A percentile compares a stretch with the other conserved stretches of the same genome.
phyloP scores from a whole-genome alignment of 1,140 invertebrate genomes.

The Potamilus streckersoni region DNA sequence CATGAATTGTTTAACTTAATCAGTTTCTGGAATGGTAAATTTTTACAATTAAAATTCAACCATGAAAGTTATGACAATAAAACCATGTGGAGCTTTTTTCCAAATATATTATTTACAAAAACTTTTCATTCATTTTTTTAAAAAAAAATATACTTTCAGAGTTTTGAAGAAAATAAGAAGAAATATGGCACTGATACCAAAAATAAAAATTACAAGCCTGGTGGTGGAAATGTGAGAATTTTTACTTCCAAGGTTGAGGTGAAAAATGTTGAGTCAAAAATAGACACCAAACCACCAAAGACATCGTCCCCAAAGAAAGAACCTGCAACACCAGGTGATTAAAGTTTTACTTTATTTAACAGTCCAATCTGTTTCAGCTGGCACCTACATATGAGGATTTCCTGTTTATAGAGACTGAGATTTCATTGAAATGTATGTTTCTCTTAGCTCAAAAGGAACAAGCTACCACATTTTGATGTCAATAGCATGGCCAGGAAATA shows the following conservation, averaged over 20 bases:
- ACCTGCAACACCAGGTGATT: neutral
- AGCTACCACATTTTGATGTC: no score
- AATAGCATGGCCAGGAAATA: no score
- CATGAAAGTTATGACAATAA: no score
- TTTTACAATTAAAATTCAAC: no score
- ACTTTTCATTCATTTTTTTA: no score
- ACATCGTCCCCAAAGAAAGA: conserved; percentile 20
- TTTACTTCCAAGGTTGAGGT: conserved; percentile 43
- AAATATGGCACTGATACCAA: conserved; percentile 42
- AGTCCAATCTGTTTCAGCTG: neutral
- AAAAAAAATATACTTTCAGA: conserved; percentile 9
- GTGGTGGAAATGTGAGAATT: conserved; percentile 45
- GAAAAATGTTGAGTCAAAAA: conserved; percentile 28
- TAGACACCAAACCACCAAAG: conserved; percentile 30
- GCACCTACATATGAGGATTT: neutral
- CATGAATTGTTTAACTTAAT: no score
- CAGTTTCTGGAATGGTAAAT: no score
- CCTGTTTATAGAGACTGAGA: no score
- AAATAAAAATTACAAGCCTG: conserved; percentile 39
- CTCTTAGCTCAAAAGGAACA: neutral
- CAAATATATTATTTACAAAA: no score
- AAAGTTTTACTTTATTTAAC: conserved; percentile 1
- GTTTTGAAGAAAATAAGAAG: conserved; percentile 21
- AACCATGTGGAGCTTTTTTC: no score
- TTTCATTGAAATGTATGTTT: neutral